Percentiles rank a stretch among this genome's conserved stretches.
Evolutionary conservation across 2,888 invertebrate species (phyloP).

Genomic region (Agrochola lychnidis): DNA sequence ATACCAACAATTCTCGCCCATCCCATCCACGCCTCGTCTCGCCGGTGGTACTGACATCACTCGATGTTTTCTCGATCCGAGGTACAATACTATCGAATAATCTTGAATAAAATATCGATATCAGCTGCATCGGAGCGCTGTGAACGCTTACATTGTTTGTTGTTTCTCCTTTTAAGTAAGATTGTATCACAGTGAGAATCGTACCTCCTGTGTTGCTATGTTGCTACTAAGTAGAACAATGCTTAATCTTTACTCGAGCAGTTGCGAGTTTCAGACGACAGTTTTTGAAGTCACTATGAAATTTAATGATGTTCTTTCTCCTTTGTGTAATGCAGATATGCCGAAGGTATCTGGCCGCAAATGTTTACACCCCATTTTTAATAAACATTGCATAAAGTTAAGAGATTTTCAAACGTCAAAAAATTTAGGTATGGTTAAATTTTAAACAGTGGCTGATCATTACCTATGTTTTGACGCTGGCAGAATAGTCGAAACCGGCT

Average conservation of each 20-base stretch:
- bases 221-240: neutral
- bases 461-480: too few species aligned
- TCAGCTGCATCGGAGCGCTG: constrained; percentile 1
- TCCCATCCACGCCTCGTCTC: too few species aligned
- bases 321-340: neutral
- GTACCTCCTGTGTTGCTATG: neutral
- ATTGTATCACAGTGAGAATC: constrained; percentile 10
- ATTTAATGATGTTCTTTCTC: neutral
- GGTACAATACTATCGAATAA: constrained; percentile 23
- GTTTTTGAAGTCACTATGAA: neutral
- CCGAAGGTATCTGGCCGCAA: neutral
- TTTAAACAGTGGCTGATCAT: neutral
- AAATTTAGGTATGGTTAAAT: neutral
- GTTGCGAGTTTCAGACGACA: too few species aligned
- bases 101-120: constrained; percentile 47
- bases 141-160: constrained; percentile 34
- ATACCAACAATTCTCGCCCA: too few species aligned
- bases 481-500: too few species aligned
- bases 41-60: neutral
- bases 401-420: neutral
- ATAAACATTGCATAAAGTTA: too few species aligned
- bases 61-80: constrained; percentile 10
- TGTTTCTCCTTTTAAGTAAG: constrained; percentile 34
- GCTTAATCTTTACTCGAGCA: neutral
- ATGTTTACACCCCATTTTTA: too few species aligned